Percentiles rank a stretch among this genome's conserved stretches.
These are phyloP conservation scores for Ericerus pela DNA, from an alignment of 1,140 invertebrate genomes.

Conservation along the genomic window DNA sequence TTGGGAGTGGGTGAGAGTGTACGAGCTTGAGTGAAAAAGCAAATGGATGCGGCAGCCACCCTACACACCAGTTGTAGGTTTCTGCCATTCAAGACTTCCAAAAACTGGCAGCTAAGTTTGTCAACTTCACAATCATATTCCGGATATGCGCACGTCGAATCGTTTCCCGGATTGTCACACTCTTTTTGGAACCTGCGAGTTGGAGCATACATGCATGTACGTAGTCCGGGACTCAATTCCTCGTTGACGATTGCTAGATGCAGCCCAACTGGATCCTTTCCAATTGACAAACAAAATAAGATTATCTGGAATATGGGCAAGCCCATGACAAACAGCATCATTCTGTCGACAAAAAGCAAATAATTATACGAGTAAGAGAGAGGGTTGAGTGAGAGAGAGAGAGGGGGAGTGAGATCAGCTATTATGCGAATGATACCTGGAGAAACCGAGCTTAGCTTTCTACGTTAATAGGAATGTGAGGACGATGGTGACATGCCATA, in stretches of 20 bases:
- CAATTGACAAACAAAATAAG: constrained; percentile 86
- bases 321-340: constrained; percentile 83
- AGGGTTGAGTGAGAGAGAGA: too few species aligned
- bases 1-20: too few species aligned
- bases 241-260: constrained; percentile 72
- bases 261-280: constrained; percentile 71
- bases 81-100: constrained; percentile 46
- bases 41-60: too few species aligned
- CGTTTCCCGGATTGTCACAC: background rate
- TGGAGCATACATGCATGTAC: constrained; percentile 30
- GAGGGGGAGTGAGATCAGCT: too few species aligned
- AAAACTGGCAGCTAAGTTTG: constrained; percentile 56
- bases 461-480: too few species aligned
- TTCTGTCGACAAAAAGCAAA: constrained; percentile 36
- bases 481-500: too few species aligned
- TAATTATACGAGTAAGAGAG: too few species aligned
- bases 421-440: too few species aligned
- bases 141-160: background rate
- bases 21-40: too few species aligned
- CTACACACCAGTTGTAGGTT: constrained; percentile 22
- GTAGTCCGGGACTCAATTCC: constrained; percentile 43
- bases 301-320: constrained; percentile 87
- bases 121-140: constrained; percentile 42
- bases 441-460: too few species aligned
- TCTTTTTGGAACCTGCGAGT: background rate